A percentile compares a stretch with the other conserved stretches of the same genome.
Evolutionary conservation across 35 echinoderm and acorn worm species (phyloP).

Genomic region (Apostichopus californicus): DNA sequence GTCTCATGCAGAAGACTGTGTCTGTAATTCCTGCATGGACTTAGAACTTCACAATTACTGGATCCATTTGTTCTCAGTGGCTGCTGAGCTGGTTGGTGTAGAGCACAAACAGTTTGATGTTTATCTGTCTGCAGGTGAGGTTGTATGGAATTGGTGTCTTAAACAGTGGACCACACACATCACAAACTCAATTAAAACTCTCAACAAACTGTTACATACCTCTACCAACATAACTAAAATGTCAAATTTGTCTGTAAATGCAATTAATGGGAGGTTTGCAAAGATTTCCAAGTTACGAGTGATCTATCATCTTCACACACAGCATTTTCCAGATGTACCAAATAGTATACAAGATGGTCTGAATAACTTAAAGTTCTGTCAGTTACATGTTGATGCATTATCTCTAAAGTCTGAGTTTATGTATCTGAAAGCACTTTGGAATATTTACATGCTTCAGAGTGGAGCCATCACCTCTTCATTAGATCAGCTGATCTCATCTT

Average conservation of each 20-base stretch:
- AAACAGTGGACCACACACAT: background rate
- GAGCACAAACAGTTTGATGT: constrained; percentile 44
- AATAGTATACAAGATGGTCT: constrained; percentile 8
- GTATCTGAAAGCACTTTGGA: constrained; percentile 35
- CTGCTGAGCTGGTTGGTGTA: constrained; percentile 38
- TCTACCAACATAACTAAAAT: background rate
- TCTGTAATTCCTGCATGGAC: background rate
- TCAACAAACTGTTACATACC: background rate
- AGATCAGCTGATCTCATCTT: background rate
- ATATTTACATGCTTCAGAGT: constrained; percentile 1
- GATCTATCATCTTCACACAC: background rate
- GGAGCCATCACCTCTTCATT: background rate
- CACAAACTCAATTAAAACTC: background rate
- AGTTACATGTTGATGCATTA: background rate
- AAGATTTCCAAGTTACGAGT: constrained; percentile 3
- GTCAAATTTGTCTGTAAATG: background rate
- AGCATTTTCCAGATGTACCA: background rate
- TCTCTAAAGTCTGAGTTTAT: background rate
- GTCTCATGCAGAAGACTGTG: background rate
- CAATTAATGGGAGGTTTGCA: background rate
- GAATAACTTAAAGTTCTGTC: constrained; percentile 7
- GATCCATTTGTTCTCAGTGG: constrained; percentile 4
- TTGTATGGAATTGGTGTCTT: constrained; percentile 19
- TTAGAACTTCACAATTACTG: constrained; percentile 23
- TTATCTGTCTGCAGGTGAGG: background rate